Evolutionary conservation across 2,797 vertebrate genomes (phyloP).

Genomic region (Linurgus olivaceus): DNA sequence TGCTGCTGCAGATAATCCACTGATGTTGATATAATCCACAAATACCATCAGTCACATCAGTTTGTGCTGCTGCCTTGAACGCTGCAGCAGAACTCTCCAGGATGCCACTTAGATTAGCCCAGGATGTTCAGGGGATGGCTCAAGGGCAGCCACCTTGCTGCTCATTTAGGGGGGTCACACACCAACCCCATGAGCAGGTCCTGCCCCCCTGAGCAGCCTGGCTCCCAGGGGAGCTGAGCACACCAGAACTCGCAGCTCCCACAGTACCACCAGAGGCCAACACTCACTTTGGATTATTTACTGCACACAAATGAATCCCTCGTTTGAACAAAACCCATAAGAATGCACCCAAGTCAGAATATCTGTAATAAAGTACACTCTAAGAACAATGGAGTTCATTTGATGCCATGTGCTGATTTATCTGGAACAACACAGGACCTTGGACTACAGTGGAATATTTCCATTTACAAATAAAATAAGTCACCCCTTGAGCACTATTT

Average conservation of each 20-base stretch:
- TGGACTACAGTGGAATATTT: background rate
- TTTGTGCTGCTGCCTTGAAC: background rate
- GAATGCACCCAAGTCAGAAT: background rate
- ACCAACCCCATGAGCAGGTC: background rate
- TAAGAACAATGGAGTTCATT: background rate
- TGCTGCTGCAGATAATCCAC: conserved; percentile 9
- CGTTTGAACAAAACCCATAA: background rate
- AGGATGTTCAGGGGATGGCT: background rate
- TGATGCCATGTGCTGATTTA: background rate
- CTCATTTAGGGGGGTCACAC: background rate
- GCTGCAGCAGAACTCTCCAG: background rate
- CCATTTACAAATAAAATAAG: background rate
- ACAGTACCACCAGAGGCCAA: fast-evolving
- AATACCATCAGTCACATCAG: conserved; percentile 29
- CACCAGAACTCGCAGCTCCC: background rate
- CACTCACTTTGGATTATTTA: fast-evolving
- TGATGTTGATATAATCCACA: conserved; percentile 1
- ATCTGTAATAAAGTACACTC: background rate
- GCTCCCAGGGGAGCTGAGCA: background rate
- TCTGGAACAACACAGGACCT: background rate
- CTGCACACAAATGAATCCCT: background rate
- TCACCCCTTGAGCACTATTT: background rate
- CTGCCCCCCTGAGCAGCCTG: background rate
- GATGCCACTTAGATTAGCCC: background rate
- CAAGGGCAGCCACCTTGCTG: conserved; percentile 2